A percentile compares a stretch with the other conserved stretches of the same genome.
phyloP scores from a whole-genome alignment of 2,888 invertebrate genomes.

The Coenonympha arcania region DNA sequence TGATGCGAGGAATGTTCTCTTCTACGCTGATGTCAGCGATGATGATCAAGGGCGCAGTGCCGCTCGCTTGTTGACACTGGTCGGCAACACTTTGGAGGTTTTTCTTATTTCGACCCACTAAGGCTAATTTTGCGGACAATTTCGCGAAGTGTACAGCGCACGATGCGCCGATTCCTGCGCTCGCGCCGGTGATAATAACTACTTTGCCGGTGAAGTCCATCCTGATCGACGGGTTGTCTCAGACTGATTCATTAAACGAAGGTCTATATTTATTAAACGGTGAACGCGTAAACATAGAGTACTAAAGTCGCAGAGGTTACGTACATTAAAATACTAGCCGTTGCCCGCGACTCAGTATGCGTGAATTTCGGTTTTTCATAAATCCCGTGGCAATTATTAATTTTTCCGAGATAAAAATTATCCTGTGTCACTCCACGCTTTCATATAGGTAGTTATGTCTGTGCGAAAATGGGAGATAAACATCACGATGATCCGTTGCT shows the following conservation, averaged over 20 bases:
- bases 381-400: too few species aligned
- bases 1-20: conserved; percentile 43
- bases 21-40: conserved; percentile 50
- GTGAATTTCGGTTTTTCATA: too few species aligned
- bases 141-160: conserved; percentile 51
- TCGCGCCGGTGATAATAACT: conserved; percentile 57
- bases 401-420: too few species aligned
- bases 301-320: conserved; percentile 12
- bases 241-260: conserved; percentile 26
- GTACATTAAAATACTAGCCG: too few species aligned
- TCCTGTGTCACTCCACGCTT: too few species aligned
- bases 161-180: conserved; percentile 58
- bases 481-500: too few species aligned
- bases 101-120: conserved; percentile 50
- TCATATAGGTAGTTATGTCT: too few species aligned
- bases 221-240: conserved; percentile 32
- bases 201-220: conserved; percentile 59
- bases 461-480: too few species aligned
- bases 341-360: too few species aligned
- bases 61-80: conserved; percentile 42
- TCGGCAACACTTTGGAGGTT: conserved; percentile 44
- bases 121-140: conserved; percentile 41
- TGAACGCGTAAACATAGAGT: conserved; percentile 14
- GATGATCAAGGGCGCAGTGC: conserved; percentile 42
- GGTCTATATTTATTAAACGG: conserved; percentile 14